Conservation (phyloP, 2,797 vertebrate genomes). For the Xyrichtys novacula region DNA sequence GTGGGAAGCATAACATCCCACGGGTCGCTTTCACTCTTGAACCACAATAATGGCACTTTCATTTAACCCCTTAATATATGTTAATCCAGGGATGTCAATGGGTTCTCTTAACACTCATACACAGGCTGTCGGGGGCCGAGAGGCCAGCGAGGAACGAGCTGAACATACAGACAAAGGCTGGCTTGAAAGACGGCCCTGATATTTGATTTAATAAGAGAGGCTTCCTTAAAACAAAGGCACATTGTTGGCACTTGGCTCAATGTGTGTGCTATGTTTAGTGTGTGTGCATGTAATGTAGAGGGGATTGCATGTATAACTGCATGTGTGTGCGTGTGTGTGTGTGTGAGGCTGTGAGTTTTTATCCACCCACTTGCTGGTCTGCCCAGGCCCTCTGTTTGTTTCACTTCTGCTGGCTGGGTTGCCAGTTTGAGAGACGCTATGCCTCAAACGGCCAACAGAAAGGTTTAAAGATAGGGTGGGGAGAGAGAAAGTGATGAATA, state of each 20-base stretch:
- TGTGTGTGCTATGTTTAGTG: slow-evolving; percentile 47
- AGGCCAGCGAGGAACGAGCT: slow-evolving; percentile 60
- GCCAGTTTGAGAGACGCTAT: slow-evolving; percentile 65
- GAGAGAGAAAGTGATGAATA: slow-evolving; percentile 85
- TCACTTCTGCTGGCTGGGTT: slow-evolving; percentile 62
- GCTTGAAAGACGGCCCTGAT: slow-evolving; percentile 69
- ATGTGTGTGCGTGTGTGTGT: slow-evolving; percentile 24
- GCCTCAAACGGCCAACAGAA: slow-evolving; percentile 70
- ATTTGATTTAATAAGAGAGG: slow-evolving; percentile 80
- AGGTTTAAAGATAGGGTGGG: slow-evolving; percentile 77
- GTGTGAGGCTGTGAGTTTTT: slow-evolving; percentile 48
- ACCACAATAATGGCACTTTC: slow-evolving; percentile 80
- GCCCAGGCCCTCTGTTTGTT: slow-evolving; percentile 56
- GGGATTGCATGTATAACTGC: slow-evolving; percentile 48
- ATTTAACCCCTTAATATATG: slow-evolving; percentile 84
- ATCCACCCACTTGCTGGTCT: slow-evolving; percentile 71
- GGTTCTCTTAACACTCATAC: slow-evolving; percentile 76
- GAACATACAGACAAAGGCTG: slow-evolving; percentile 67
- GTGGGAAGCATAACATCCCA: slow-evolving; percentile 80
- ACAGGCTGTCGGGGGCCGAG: slow-evolving; percentile 66
- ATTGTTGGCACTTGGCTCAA: slow-evolving; percentile 70
- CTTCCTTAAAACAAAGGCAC: slow-evolving; percentile 77
- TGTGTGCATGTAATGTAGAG: slow-evolving; percentile 36
- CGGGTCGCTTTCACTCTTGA: slow-evolving; percentile 74
- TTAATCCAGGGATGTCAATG: slow-evolving; percentile 83